Percentiles rank a stretch among this genome's conserved stretches.
These are phyloP conservation scores for Nylanderia fulva DNA, from an alignment of 1,140 invertebrate species.

Conservation along the genomic window DNA sequence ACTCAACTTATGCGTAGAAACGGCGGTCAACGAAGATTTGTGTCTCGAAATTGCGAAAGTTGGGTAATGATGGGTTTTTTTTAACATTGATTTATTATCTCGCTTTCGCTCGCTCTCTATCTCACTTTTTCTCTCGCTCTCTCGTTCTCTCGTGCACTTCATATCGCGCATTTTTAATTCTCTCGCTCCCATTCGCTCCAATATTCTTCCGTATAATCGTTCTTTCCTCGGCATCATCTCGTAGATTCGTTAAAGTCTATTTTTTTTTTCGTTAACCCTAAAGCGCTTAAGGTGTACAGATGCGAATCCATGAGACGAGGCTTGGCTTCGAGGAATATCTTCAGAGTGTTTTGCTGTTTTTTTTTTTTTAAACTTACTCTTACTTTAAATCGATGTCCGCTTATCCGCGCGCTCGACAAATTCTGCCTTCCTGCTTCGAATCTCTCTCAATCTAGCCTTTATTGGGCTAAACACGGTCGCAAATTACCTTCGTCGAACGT, in stretches of 20 bases:
- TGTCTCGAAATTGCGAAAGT: conserved; percentile 76
- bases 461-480: conserved; percentile 33
- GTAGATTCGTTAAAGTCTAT: conserved; percentile 79
- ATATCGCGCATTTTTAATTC: conserved; percentile 45
- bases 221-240: conserved; percentile 81
- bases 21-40: conserved; percentile 75
- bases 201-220: conserved; percentile 47
- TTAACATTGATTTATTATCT: conserved; percentile 81
- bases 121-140: conserved; percentile 49
- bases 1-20: conserved; percentile 76
- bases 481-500: conserved; percentile 80
- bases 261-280: conserved; percentile 64
- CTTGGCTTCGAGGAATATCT: conserved; percentile 70
- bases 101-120: conserved; percentile 46
- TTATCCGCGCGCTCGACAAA: conserved; percentile 84
- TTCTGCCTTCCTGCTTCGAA: not conserved
- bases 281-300: conserved; percentile 63
- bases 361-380: conserved; percentile 58
- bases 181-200: conserved; percentile 49
- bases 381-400: conserved; percentile 70
- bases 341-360: conserved; percentile 55
- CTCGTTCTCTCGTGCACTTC: conserved; percentile 7
- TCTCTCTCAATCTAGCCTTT: conserved; percentile 28
- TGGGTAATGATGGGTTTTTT: conserved; percentile 70
- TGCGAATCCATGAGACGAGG: conserved; percentile 84